Percentiles rank a stretch among this genome's conserved stretches.
Evolutionary conservation across 2,888 invertebrate species (phyloP).

Genomic region (Drosophila ustulata): DNA sequence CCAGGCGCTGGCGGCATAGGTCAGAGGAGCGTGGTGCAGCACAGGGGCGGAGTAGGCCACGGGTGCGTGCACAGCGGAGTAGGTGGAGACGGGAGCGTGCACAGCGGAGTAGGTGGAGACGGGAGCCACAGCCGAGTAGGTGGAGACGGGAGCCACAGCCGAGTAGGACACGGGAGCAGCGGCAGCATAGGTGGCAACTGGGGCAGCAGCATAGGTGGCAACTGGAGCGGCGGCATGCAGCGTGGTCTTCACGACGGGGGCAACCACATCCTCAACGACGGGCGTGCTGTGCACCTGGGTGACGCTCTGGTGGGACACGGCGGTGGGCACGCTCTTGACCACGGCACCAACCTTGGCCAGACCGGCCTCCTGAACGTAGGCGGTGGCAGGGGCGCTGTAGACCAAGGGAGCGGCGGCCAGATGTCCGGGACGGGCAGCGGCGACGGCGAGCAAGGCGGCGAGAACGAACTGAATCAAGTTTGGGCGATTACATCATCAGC

Average conservation of each 20-base stretch:
- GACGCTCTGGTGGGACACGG: constrained; percentile 86
- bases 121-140: constrained; percentile 38
- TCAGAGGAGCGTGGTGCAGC: constrained; percentile 63
- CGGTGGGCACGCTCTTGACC: constrained; percentile 86
- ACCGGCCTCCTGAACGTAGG: constrained; percentile 75
- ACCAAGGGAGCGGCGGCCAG: constrained; percentile 62
- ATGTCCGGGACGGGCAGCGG: constrained; percentile 82
- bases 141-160: constrained; percentile 34
- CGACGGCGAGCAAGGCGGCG: constrained; percentile 82
- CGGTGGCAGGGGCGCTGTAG: constrained; percentile 68
- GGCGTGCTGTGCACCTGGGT: constrained; percentile 85
- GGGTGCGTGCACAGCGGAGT: constrained; percentile 38
- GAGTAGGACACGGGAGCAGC: constrained; percentile 39
- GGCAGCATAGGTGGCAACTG: constrained; percentile 28
- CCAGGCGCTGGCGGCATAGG: constrained; percentile 74
- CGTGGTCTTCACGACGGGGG: constrained; percentile 80
- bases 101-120: constrained; percentile 29
- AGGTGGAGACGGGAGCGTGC: constrained; percentile 33
- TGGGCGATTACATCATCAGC: neutral
- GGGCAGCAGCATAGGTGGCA: constrained; percentile 26
- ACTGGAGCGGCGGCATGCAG: constrained; percentile 58
- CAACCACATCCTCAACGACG: constrained; percentile 79
- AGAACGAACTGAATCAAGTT: constrained; percentile 71
- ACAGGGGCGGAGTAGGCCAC: constrained; percentile 45
- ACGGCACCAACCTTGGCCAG: constrained; percentile 82